Evolutionary conservation across 2,888 invertebrate genomes (phyloP).

Genomic region (Drosophila niveifrons): DNA sequence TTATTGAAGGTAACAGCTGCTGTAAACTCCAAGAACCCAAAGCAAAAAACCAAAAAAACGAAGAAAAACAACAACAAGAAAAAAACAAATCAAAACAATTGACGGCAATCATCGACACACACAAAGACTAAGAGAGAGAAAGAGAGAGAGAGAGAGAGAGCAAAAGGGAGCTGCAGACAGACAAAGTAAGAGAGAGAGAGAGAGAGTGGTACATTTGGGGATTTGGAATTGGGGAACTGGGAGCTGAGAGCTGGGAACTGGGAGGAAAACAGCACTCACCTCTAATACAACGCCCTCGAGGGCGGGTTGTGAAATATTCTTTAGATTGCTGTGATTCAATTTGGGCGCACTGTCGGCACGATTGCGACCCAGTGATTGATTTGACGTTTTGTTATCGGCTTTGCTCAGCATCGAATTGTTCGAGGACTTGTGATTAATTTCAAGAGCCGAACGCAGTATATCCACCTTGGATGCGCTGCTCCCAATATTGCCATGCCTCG

Average conservation of each 20-base stretch:
- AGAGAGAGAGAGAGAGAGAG: not conserved
- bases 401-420: constrained; percentile 86
- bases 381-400: constrained; percentile 87
- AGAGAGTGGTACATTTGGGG: not conserved
- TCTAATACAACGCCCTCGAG: constrained; percentile 87
- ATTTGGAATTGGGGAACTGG: not conserved
- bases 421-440: constrained; percentile 88
- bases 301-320: constrained; percentile 88
- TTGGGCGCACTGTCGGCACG: constrained; percentile 89
- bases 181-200: not conserved
- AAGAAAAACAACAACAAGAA: constrained; percentile 25
- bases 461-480: constrained; percentile 87
- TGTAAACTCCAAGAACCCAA: constrained; percentile 31
- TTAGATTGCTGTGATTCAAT: constrained; percentile 86
- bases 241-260: not conserved
- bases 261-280: constrained; percentile 82
- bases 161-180: not conserved
- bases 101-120: constrained; percentile 75
- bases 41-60: constrained; percentile 21
- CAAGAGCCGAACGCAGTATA: constrained; percentile 89
- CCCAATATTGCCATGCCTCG: constrained; percentile 82
- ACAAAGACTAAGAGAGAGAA: not conserved
- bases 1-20: constrained; percentile 73
- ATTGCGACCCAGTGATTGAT: constrained; percentile 87
- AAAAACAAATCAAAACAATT: constrained; percentile 78